Evolutionary conservation across 2,113 vertebrate genomes (phyloP).

Genomic region (Indicator indicator): DNA sequence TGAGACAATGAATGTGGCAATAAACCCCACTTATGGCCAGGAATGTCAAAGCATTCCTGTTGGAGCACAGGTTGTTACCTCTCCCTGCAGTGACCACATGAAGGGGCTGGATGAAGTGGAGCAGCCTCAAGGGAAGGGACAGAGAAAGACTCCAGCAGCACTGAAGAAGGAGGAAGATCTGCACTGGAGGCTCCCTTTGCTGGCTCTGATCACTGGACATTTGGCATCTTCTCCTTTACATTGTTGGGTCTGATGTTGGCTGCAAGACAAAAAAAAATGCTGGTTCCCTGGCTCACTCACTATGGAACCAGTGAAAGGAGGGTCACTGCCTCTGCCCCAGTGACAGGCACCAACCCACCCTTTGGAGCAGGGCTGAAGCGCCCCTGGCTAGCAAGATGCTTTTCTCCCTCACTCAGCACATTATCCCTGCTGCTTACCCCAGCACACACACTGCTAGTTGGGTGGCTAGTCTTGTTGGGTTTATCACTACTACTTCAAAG

Average conservation of each 20-base stretch:
- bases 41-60: background rate
- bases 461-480: background rate
- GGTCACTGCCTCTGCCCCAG: background rate
- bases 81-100: background rate
- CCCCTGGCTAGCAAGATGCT: accelerated
- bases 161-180: background rate
- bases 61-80: background rate
- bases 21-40: background rate
- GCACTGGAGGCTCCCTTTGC: background rate
- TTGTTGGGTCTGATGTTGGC: background rate
- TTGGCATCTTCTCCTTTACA: background rate
- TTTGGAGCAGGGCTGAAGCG: background rate
- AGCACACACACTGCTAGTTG: background rate
- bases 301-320: background rate
- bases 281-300: background rate
- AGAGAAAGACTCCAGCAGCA: background rate
- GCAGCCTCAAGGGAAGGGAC: background rate
- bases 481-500: background rate
- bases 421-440: background rate
- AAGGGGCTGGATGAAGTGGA: accelerated
- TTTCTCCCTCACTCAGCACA: background rate
- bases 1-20: background rate
- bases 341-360: background rate
- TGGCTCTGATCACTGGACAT: background rate
- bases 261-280: background rate